phyloP scores from a whole-genome alignment of 2,888 invertebrate species.

The Linnaemya vulpina region DNA sequence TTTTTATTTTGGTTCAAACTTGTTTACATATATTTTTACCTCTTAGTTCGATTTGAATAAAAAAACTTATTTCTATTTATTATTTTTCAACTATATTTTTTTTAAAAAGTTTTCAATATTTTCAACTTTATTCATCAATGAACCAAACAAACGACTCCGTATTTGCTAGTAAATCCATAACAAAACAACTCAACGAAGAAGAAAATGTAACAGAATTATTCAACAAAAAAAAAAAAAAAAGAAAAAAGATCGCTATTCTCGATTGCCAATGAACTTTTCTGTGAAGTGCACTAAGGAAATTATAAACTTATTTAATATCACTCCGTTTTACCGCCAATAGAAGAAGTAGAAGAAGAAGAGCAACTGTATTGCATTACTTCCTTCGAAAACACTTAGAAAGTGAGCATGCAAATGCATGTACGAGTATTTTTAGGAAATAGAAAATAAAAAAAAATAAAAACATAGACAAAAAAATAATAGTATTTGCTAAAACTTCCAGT shows the following conservation, averaged over 20 bases:
- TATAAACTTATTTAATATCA: constrained; percentile 32
- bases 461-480: no score
- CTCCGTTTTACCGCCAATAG: constrained; percentile 6
- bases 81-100: no score
- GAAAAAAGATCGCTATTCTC: not conserved
- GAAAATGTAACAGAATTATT: not conserved
- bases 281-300: constrained; percentile 21
- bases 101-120: no score
- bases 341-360: constrained; percentile 8
- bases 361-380: constrained; percentile 28
- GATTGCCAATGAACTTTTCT: constrained; percentile 39
- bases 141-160: no score
- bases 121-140: no score
- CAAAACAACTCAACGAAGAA: not conserved
- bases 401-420: constrained; percentile 20
- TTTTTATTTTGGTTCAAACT: no score
- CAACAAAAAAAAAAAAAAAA: not conserved
- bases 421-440: no score
- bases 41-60: no score
- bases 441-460: constrained; percentile 14
- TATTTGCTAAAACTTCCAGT: constrained; percentile 31
- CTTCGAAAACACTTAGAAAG: constrained; percentile 23
- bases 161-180: not conserved
- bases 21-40: no score
- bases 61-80: no score